These are phyloP conservation scores for Anguilla obscura DNA, from an alignment of 2,797 vertebrate genomes.

Conservation along the genomic window DNA sequence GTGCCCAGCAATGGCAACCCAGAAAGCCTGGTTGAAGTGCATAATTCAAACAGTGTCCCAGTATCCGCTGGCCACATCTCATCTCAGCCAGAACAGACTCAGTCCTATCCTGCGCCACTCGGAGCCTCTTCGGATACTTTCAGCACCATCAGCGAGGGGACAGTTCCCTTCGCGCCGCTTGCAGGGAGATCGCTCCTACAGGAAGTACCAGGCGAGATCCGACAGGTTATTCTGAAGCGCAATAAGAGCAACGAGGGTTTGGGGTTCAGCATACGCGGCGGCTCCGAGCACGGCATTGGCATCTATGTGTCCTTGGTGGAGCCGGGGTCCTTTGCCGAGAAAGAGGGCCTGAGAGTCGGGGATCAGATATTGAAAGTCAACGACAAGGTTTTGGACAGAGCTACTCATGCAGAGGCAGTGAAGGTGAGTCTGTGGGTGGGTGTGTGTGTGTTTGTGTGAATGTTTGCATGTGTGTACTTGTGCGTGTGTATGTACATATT, in stretches of 20 bases:
- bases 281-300: slow-evolving; percentile 90
- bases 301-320: slow-evolving; percentile 95
- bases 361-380: slow-evolving; percentile 92
- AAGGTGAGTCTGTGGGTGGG: slow-evolving; percentile 70
- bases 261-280: slow-evolving; percentile 94
- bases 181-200: slow-evolving; percentile 26
- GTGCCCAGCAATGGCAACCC: slow-evolving; percentile 48
- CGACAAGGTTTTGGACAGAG: slow-evolving; percentile 78
- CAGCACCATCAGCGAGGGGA: slow-evolving; percentile 54
- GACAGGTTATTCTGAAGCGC: slow-evolving; percentile 82
- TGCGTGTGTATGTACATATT: slow-evolving; percentile 20
- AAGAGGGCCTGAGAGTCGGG: slow-evolving; percentile 87
- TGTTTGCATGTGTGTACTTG: slow-evolving; percentile 1
- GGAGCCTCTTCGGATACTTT: slow-evolving; percentile 51
- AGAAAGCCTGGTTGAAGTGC: slow-evolving; percentile 43
- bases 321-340: slow-evolving; percentile 87
- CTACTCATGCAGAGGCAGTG: slow-evolving; percentile 88
- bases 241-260: slow-evolving; percentile 86
- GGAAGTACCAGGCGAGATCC: slow-evolving; percentile 66
- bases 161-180: slow-evolving; percentile 45
- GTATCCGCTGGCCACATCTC: slow-evolving; percentile 40
- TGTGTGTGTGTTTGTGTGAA: not conserved
- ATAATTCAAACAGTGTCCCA: slow-evolving; percentile 26
- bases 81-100: slow-evolving; percentile 50
- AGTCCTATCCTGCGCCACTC: slow-evolving; percentile 34